phyloP scores from a whole-genome alignment of 2,888 invertebrate species.

The Taenaris catops region DNA sequence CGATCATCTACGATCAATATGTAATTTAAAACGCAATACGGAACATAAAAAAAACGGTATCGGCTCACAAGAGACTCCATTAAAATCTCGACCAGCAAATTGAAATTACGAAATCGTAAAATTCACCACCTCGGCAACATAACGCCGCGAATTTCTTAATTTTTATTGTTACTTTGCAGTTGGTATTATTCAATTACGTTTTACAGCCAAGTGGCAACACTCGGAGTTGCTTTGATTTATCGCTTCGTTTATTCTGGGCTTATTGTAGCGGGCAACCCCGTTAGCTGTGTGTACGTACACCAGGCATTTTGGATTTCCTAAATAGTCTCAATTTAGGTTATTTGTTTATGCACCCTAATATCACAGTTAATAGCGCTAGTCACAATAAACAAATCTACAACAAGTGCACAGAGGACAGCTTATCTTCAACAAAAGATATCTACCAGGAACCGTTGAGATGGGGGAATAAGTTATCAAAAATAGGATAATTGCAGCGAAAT shows the following conservation, averaged over 20 bases:
- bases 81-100: conserved; percentile 7
- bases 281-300: conserved; percentile 3
- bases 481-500: too few relatives aligned
- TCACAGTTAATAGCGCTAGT: too few relatives aligned
- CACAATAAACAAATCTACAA: too few relatives aligned
- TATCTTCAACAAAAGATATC: too few relatives aligned
- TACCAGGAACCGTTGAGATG: too few relatives aligned
- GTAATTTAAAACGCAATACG: too few relatives aligned
- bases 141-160: conserved; percentile 35
- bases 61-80: conserved; percentile 10
- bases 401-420: too few relatives aligned
- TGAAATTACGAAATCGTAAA: conserved; percentile 13
- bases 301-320: background rate
- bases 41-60: background rate
- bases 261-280: conserved; percentile 39
- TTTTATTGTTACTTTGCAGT: conserved; percentile 39
- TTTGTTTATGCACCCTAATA: too few relatives aligned
- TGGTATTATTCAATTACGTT: conserved; percentile 67
- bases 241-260: conserved; percentile 49
- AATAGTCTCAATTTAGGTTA: too few relatives aligned
- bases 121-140: conserved; percentile 20
- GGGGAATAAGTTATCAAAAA: too few relatives aligned
- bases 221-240: conserved; percentile 61
- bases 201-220: conserved; percentile 56
- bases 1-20: too few relatives aligned